Evolutionary conservation across 2,113 vertebrate genomes (phyloP).

Genomic region (Strigops habroptila): DNA sequence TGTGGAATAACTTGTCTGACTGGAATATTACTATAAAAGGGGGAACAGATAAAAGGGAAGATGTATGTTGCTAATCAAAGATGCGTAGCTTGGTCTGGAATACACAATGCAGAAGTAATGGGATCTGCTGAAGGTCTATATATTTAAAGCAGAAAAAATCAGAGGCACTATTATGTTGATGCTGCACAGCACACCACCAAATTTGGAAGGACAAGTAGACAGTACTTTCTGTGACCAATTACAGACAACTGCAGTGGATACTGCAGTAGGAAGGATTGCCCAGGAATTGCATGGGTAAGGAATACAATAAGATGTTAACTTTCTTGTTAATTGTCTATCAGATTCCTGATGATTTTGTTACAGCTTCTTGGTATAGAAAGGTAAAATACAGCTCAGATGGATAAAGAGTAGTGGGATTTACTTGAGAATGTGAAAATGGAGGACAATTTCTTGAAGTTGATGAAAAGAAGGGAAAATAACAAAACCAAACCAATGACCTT

Average conservation of each 20-base stretch:
- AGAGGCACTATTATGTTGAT: background rate
- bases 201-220: background rate
- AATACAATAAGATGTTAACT: background rate
- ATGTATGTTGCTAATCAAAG: background rate
- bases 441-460: background rate
- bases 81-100: background rate
- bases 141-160: background rate
- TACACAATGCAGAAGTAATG: background rate
- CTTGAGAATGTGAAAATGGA: background rate
- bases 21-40: background rate
- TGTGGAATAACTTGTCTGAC: background rate
- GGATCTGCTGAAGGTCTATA: background rate
- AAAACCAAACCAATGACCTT: background rate
- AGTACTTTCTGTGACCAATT: background rate
- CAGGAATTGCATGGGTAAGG: background rate
- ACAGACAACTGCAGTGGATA: background rate
- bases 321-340: background rate
- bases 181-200: background rate
- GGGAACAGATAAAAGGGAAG: background rate
- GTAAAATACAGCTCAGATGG: background rate
- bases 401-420: background rate
- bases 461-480: background rate
- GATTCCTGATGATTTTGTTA: background rate
- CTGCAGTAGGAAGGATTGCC: background rate
- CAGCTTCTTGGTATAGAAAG: background rate